These are phyloP conservation scores for Pecten maximus DNA, from an alignment of 2,888 invertebrate genomes.

Conservation along the genomic window DNA sequence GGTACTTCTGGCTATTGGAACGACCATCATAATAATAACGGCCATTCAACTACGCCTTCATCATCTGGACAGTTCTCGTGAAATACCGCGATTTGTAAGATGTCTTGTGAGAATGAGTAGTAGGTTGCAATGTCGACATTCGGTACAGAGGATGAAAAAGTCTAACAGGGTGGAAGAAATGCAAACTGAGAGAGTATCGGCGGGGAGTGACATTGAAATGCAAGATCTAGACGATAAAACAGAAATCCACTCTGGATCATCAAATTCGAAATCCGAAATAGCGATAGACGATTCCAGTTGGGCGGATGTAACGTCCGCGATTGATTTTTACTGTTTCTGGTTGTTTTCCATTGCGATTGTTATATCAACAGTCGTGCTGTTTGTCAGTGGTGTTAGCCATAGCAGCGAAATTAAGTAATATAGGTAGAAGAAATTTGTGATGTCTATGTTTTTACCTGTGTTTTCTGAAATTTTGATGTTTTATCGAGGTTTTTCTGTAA, in stretches of 20 bases:
- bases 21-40: conserved; percentile 28
- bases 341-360: background rate
- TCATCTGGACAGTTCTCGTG: background rate
- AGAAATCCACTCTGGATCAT: background rate
- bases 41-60: conserved; percentile 29
- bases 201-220: background rate
- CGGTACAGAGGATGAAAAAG: background rate
- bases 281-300: background rate
- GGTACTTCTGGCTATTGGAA: conserved; percentile 36
- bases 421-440: no score
- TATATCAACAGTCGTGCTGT: background rate
- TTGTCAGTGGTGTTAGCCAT: no score
- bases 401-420: no score
- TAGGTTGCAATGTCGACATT: background rate
- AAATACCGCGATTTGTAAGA: background rate
- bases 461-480: no score
- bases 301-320: conserved; percentile 36
- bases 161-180: background rate
- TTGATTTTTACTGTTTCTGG: conserved; percentile 42
- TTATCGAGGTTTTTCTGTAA: no score
- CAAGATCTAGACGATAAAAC: background rate
- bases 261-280: background rate
- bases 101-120: background rate
- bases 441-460: no score
- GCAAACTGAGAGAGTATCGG: background rate